Conservation (phyloP, 2,113 vertebrate genomes). For the Girardinichthys multiradiatus region DNA sequence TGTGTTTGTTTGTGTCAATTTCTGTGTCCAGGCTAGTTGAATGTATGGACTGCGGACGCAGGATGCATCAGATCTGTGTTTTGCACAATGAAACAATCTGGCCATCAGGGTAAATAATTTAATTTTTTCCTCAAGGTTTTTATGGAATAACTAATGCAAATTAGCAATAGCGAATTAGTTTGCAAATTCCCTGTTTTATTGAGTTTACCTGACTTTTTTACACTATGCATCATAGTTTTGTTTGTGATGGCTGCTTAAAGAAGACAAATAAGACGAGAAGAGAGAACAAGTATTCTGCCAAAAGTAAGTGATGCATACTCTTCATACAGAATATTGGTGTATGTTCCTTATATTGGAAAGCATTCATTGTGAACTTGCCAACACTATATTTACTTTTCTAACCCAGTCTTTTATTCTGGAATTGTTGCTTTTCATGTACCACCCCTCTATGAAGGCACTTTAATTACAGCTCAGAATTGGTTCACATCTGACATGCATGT, state of each 20-base stretch:
- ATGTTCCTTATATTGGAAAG: too few species aligned
- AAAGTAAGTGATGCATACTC: constrained; percentile 84
- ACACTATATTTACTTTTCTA: too few species aligned
- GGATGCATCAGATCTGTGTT: constrained; percentile 99
- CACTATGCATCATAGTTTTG: constrained; percentile 80
- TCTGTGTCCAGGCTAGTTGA: constrained; percentile 88
- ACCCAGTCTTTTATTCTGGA: too few species aligned
- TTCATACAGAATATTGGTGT: too few species aligned
- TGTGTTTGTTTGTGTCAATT: background rate
- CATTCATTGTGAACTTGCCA: too few species aligned
- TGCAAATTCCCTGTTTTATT: background rate
- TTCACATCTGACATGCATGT: too few species aligned
- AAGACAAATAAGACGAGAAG: constrained; percentile 92
- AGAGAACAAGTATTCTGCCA: constrained; percentile 98
- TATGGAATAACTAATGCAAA: background rate
- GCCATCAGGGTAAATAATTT: constrained; percentile 88
- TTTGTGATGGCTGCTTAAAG: constrained; percentile 95
- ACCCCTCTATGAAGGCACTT: too few species aligned
- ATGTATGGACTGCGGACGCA: constrained; percentile 96
- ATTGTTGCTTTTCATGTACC: too few species aligned
- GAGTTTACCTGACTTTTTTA: background rate
- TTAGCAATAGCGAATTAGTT: background rate
- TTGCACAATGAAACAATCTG: constrained; percentile 97
- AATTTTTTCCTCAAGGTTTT: background rate
- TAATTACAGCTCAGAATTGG: too few species aligned